Evolutionary conservation across 2,888 invertebrate genomes (phyloP).

Genomic region (Tubulanus polymorphus): DNA sequence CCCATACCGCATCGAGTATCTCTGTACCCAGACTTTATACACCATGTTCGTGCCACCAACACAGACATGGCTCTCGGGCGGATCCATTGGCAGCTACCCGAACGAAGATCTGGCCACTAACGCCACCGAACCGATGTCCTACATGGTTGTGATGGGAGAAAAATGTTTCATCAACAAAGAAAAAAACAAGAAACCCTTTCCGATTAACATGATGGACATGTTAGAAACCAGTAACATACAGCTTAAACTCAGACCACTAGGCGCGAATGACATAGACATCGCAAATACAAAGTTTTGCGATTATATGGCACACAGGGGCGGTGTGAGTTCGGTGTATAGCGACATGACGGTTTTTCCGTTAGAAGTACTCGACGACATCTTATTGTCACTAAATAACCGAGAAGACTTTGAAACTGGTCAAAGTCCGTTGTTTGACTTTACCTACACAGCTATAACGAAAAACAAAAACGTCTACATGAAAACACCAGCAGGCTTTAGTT

Average conservation of each 20-base stretch:
- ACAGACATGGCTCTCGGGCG: background rate
- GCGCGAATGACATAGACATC: background rate
- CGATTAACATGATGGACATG: background rate
- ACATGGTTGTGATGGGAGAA: background rate
- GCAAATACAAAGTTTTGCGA: background rate
- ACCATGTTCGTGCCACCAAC: background rate
- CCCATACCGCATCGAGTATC: background rate
- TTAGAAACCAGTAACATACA: background rate
- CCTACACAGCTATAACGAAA: background rate
- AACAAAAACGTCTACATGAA: background rate
- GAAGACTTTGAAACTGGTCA: background rate
- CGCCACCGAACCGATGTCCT: background rate
- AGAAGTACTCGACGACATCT: background rate
- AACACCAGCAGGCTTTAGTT: background rate
- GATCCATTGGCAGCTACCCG: background rate
- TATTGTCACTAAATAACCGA: background rate
- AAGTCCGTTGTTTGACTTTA: background rate
- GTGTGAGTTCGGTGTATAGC: background rate
- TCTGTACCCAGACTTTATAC: background rate
- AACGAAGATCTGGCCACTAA: background rate
- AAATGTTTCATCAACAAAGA: background rate
- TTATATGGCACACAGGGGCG: background rate
- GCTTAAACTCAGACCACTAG: background rate
- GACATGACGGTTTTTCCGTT: background rate
- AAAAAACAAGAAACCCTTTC: background rate